These are phyloP conservation scores for Ephydatia muelleri DNA, from an alignment of 37 sponge, comb jelly and placozoan species.

Conservation along the genomic window DNA sequence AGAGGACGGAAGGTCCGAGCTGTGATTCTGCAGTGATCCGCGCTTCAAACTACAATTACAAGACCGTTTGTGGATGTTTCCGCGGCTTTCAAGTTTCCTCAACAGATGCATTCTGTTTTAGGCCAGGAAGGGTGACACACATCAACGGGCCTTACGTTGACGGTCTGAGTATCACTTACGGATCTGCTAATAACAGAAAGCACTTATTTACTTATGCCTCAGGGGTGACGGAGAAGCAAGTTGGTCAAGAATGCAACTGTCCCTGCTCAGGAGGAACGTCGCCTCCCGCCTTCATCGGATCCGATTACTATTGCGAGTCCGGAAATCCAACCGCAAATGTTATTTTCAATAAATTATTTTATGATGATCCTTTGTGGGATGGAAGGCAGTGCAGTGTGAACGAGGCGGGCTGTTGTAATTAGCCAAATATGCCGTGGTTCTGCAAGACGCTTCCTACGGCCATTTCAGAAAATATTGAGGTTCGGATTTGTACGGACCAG, in stretches of 20 bases:
- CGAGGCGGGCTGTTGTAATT: background rate
- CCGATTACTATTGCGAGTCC: background rate
- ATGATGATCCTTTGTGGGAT: background rate
- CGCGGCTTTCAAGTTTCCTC: background rate
- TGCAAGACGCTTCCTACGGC: background rate
- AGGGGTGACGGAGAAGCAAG: background rate
- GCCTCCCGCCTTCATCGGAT: background rate
- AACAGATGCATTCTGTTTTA: background rate
- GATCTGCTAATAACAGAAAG: background rate
- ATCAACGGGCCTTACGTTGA: background rate
- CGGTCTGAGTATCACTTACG: background rate
- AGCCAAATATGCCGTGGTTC: background rate
- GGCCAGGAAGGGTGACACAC: background rate
- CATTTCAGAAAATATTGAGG: background rate
- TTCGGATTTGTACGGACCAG: background rate
- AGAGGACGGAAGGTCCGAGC: background rate
- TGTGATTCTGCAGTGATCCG: background rate
- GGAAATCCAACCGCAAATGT: background rate
- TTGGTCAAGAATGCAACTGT: background rate
- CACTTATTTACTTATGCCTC: background rate
- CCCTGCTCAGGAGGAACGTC: background rate
- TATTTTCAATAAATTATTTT: background rate
- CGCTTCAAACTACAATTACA: background rate
- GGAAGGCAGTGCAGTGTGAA: background rate
- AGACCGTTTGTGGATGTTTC: background rate